phyloP scores from a whole-genome alignment of 2,797 vertebrate genomes.

The Amniataba percoides region DNA sequence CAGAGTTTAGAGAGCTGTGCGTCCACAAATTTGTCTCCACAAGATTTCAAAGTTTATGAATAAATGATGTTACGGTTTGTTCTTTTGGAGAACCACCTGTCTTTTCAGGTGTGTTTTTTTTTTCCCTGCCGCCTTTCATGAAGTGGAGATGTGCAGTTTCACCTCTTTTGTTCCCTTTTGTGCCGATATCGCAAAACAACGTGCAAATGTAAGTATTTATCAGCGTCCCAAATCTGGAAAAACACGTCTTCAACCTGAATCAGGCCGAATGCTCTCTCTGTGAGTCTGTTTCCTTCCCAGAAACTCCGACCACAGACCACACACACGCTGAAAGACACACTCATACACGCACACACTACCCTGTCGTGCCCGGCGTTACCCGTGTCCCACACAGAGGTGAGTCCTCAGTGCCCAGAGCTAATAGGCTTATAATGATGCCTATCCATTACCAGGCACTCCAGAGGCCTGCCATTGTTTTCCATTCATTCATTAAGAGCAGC shows the following conservation, averaged over 20 bases:
- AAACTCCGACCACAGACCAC: slow-evolving; percentile 68
- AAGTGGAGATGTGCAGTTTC: slow-evolving; percentile 6
- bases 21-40: background rate
- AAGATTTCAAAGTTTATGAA: background rate
- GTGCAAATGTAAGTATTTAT: slow-evolving; percentile 42
- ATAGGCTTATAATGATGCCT: slow-evolving; percentile 86
- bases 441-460: slow-evolving; percentile 82
- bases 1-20: background rate
- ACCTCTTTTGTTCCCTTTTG: slow-evolving; percentile 38
- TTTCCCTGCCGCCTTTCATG: slow-evolving; percentile 3
- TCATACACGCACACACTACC: slow-evolving; percentile 27
- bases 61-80: slow-evolving; percentile 1
- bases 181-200: slow-evolving; percentile 11
- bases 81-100: slow-evolving; percentile 27
- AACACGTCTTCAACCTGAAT: slow-evolving; percentile 42
- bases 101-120: background rate
- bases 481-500: slow-evolving; percentile 79
- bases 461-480: slow-evolving; percentile 86
- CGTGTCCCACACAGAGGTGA: slow-evolving; percentile 74
- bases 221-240: slow-evolving; percentile 45
- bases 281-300: slow-evolving; percentile 46
- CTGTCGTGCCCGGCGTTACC: slow-evolving; percentile 56
- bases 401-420: slow-evolving; percentile 72
- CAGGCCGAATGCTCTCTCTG: slow-evolving; percentile 31
- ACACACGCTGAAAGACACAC: slow-evolving; percentile 53